These are phyloP conservation scores for Pyrocephalus nanus DNA, from an alignment of 2,797 vertebrate genomes.

Conservation along the genomic window DNA sequence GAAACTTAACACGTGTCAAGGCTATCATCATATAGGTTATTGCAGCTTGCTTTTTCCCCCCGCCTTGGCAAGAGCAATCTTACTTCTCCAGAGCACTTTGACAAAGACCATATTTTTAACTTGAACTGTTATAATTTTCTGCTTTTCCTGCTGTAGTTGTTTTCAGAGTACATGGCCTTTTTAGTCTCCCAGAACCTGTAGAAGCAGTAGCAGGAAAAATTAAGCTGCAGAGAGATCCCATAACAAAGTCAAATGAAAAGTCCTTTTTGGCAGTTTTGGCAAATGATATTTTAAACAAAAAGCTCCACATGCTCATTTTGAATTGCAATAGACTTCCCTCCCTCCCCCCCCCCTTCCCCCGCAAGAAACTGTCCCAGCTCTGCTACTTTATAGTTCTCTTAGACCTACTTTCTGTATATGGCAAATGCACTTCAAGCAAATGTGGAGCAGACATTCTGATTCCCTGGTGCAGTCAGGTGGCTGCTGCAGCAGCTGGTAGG, in stretches of 20 bases:
- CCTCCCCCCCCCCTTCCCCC: no score
- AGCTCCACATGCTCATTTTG: neutral
- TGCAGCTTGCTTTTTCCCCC: neutral
- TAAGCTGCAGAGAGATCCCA: neutral
- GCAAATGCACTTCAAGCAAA: neutral
- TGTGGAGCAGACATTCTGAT: neutral
- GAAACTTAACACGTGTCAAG: neutral
- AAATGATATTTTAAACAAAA: neutral
- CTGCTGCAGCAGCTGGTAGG: neutral
- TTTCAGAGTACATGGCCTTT: neutral
- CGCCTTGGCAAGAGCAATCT: neutral
- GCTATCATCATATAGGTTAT: neutral
- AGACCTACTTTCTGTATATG: neutral
- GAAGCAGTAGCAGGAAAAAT: neutral
- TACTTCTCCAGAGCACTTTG: neutral
- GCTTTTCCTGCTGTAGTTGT: neutral
- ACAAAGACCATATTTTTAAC: neutral
- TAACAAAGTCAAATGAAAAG: neutral
- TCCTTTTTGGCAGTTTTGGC: neutral
- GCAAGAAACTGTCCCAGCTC: neutral
- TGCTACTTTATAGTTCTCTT: neutral
- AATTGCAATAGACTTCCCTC: neutral
- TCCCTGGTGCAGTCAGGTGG: neutral
- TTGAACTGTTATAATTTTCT: neutral
- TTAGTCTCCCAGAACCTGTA: neutral